phyloP scores from a whole-genome alignment of 2,888 invertebrate species.

The Temnothorax ravouxi region DNA sequence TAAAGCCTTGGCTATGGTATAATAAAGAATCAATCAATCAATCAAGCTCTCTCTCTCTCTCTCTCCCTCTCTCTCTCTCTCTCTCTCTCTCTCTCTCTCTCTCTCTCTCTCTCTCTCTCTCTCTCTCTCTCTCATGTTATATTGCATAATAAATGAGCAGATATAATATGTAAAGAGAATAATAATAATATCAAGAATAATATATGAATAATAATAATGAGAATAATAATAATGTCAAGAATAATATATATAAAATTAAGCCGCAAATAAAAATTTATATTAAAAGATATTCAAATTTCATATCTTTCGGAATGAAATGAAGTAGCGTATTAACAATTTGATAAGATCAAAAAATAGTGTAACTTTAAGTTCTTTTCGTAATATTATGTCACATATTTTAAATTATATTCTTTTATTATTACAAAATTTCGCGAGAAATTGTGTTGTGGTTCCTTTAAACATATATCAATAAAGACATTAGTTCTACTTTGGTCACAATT shows the following conservation, averaged over 20 bases:
- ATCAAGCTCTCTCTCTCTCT: no score
- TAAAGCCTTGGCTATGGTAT: no score
- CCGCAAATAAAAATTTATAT: background rate
- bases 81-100: no score
- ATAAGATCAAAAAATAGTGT: background rate
- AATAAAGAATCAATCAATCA: no score
- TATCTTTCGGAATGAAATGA: background rate
- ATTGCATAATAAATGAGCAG: conserved; percentile 22
- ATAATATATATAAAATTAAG: background rate
- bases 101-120: no score
- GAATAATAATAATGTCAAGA: no score
- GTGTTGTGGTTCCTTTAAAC: background rate
- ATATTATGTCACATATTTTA: background rate
- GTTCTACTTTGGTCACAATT: background rate
- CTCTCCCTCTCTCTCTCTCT: no score
- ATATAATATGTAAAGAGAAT: background rate
- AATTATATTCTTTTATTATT: background rate
- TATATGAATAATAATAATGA: no score
- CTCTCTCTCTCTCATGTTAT: no score
- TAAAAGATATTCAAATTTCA: background rate
- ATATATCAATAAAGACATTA: background rate
- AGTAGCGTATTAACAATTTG: background rate
- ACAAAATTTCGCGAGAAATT: background rate
- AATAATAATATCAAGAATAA: background rate
- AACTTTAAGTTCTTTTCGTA: background rate